Conservation (phyloP, 1,140 invertebrate genomes). For the Ceratina australensis region DNA sequence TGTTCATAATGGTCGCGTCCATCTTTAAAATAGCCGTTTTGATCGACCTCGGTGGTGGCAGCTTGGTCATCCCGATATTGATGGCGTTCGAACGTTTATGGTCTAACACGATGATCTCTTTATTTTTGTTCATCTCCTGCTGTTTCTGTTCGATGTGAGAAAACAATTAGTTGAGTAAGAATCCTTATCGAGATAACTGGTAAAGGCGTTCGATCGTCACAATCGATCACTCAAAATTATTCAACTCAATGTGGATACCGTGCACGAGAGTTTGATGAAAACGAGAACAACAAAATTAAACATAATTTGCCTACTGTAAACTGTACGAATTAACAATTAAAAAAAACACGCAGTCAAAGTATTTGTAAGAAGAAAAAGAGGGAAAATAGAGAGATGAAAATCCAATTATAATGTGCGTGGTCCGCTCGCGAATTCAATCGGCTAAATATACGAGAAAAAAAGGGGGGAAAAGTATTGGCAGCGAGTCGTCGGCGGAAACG, state of each 20-base stretch:
- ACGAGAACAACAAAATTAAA: slow-evolving; percentile 4
- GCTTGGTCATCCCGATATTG: slow-evolving; percentile 99
- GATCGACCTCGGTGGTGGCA: slow-evolving; percentile 97
- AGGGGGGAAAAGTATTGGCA: neutral
- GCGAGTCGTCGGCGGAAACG: neutral
- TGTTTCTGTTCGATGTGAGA: slow-evolving; percentile 85
- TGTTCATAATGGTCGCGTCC: slow-evolving; percentile 98
- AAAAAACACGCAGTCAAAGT: neutral
- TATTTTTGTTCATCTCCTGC: slow-evolving; percentile 95
- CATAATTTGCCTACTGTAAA: neutral
- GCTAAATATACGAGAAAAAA: neutral
- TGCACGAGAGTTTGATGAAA: slow-evolving; percentile 22
- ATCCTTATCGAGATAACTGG: neutral
- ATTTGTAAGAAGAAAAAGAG: neutral
- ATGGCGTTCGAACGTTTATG: slow-evolving; percentile 99
- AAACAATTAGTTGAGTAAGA: slow-evolving; percentile 18
- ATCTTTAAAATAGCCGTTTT: slow-evolving; percentile 99
- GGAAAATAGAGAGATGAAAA: neutral
- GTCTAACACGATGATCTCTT: slow-evolving; percentile 97
- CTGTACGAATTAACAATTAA: neutral
- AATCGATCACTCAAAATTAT: slow-evolving; percentile 21
- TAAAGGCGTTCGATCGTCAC: neutral
- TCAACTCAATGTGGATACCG: slow-evolving; percentile 15
- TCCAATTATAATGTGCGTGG: neutral
- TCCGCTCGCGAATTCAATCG: neutral